Percentiles rank a stretch among this genome's conserved stretches.
Conservation (phyloP, 2,888 invertebrate genomes). For the Eupeodes luniger region DNA sequence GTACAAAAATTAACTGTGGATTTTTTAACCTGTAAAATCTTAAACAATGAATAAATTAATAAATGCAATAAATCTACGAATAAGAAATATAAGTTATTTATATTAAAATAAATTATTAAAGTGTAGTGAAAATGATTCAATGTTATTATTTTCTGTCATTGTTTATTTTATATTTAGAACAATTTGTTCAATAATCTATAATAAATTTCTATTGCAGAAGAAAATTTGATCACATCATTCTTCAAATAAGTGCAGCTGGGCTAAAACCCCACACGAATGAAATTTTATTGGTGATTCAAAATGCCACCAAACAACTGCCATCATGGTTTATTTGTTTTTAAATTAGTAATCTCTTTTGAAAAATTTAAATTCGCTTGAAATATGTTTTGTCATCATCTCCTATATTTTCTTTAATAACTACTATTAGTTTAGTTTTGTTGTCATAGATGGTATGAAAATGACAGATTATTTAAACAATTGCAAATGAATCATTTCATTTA, state of each 20-base stretch:
- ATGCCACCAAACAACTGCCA: too few species aligned
- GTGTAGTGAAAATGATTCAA: too few species aligned
- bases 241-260: slow-evolving; percentile 7
- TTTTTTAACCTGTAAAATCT: too few species aligned
- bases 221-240: slow-evolving; percentile 21
- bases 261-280: neutral
- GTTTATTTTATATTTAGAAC: neutral
- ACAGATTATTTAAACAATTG: slow-evolving; percentile 7
- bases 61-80: too few species aligned
- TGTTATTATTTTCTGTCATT: too few species aligned
- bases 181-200: neutral
- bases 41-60: too few species aligned
- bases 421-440: neutral
- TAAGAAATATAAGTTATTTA: too few species aligned
- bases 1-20: too few species aligned
- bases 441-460: neutral
- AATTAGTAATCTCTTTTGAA: neutral
- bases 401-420: neutral
- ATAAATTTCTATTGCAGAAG: neutral
- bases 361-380: neutral
- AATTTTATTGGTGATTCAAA: slow-evolving; percentile 12
- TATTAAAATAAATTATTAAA: too few species aligned
- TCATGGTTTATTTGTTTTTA: slow-evolving; percentile 5
- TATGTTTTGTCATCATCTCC: neutral
- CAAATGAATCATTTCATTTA: neutral